A percentile compares a stretch with the other conserved stretches of the same genome.
These are phyloP conservation scores for Etheostoma perlongum DNA, from an alignment of 2,797 vertebrate genomes.

Conservation along the genomic window DNA sequence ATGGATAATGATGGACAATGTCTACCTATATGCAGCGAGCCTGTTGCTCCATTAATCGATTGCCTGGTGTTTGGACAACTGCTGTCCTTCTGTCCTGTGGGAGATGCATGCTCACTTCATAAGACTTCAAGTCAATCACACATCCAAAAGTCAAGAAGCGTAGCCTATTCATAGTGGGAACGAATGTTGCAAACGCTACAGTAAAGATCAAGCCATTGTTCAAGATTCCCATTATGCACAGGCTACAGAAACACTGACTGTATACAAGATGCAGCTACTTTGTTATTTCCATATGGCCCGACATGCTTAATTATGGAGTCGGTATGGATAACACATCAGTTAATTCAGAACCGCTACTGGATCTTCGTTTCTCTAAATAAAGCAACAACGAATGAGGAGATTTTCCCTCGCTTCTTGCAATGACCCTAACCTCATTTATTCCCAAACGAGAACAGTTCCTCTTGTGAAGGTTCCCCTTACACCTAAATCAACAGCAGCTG, in stretches of 20 bases:
- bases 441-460: constrained; percentile 40
- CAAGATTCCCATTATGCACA: neutral
- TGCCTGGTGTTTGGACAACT: constrained; percentile 68
- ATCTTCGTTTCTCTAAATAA: neutral
- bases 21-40: constrained; percentile 30
- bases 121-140: constrained; percentile 15
- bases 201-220: neutral
- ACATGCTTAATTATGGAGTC: neutral
- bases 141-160: constrained; percentile 1
- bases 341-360: constrained; percentile 1
- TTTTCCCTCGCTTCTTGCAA: constrained; percentile 2
- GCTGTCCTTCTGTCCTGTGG: constrained; percentile 37
- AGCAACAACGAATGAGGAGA: constrained; percentile 11
- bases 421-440: constrained; percentile 38
- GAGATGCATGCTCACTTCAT: constrained; percentile 23
- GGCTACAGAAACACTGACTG: neutral
- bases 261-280: neutral
- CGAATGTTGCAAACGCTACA: constrained; percentile 2
- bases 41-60: constrained; percentile 69
- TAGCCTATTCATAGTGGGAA: neutral
- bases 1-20: constrained; percentile 52
- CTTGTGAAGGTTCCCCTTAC: constrained; percentile 35
- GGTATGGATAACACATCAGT: neutral
- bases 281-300: neutral
- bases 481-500: constrained; percentile 49